Conservation (phyloP, 2,888 invertebrate genomes). For the Apamea anceps region DNA sequence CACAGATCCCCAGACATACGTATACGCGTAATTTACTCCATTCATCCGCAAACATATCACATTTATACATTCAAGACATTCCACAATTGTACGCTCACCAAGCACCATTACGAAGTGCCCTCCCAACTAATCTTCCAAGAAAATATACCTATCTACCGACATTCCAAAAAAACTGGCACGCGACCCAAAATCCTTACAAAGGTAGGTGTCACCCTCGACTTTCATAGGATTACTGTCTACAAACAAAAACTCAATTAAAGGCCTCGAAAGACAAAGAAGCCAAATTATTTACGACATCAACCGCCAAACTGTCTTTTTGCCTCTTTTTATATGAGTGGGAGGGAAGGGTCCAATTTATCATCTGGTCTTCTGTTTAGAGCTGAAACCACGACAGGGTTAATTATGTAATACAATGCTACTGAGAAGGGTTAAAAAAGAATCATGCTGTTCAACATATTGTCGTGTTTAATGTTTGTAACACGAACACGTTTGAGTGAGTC, state of each 20-base stretch:
- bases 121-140: constrained; percentile 3
- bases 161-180: background rate
- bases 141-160: constrained; percentile 1
- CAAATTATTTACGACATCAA: constrained; percentile 56
- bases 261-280: constrained; percentile 47
- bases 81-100: background rate
- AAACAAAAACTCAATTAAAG: constrained; percentile 66
- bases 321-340: constrained; percentile 47
- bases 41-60: background rate
- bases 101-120: constrained; percentile 8
- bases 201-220: constrained; percentile 15
- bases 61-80: background rate
- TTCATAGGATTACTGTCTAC: constrained; percentile 26
- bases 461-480: constrained; percentile 45
- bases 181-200: constrained; percentile 41
- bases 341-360: constrained; percentile 59
- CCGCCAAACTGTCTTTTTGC: constrained; percentile 53
- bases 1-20: background rate
- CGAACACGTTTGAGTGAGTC: constrained; percentile 24
- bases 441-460: constrained; percentile 55
- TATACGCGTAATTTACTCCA: background rate
- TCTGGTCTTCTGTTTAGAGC: constrained; percentile 52
- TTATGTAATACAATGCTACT: constrained; percentile 63
- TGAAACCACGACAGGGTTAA: constrained; percentile 60
- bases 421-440: constrained; percentile 62